Evolutionary conservation across 2,888 invertebrate species (phyloP).

Genomic region (Eilema griseolum): DNA sequence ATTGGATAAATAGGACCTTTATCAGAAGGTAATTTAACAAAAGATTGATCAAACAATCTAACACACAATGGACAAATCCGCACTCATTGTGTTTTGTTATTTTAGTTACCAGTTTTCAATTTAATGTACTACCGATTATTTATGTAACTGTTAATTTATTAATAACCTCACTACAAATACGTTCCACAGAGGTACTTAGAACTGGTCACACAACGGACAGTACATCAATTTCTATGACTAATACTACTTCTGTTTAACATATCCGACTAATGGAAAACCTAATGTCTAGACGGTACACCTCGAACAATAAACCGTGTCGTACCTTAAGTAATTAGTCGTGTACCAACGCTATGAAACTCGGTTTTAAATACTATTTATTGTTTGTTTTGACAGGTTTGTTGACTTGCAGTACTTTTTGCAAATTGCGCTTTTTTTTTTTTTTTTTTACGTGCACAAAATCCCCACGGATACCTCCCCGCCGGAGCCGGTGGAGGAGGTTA

Average conservation of each 20-base stretch:
- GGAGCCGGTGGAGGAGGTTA: too few species aligned
- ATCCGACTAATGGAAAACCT: constrained; percentile 38
- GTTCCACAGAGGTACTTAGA: not conserved
- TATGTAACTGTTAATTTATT: too few species aligned
- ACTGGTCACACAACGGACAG: not conserved
- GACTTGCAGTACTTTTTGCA: not conserved
- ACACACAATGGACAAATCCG: too few species aligned
- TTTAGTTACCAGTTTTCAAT: too few species aligned
- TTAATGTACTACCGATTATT: too few species aligned
- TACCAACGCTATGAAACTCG: not conserved
- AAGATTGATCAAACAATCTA: not conserved
- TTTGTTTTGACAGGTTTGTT: not conserved
- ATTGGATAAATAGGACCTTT: too few species aligned
- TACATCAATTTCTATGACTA: constrained; percentile 18
- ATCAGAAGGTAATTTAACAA: too few species aligned
- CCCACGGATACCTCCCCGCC: too few species aligned
- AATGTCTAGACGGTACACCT: constrained; percentile 43
- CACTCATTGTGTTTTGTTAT: too few species aligned
- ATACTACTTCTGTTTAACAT: constrained; percentile 16
- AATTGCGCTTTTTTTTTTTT: not conserved
- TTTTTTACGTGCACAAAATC: too few species aligned
- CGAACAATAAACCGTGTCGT: not conserved
- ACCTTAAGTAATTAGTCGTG: constrained; percentile 18
- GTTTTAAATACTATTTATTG: constrained; percentile 6
- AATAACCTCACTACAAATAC: not conserved